phyloP scores from a whole-genome alignment of 2,888 invertebrate genomes.

The Mantis religiosa region DNA sequence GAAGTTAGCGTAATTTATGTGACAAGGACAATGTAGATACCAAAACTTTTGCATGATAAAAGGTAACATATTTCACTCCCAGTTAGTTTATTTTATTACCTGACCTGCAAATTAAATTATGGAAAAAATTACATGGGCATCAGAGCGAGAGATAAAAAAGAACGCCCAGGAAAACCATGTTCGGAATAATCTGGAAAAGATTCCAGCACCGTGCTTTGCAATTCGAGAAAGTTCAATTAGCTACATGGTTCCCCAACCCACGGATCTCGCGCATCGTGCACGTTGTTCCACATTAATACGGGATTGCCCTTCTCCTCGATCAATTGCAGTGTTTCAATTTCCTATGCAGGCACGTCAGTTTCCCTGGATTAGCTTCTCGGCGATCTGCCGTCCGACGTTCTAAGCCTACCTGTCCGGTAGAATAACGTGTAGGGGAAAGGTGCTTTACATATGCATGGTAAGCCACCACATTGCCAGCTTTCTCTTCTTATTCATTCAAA shows the following conservation, averaged over 20 bases:
- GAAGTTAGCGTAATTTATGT: neutral
- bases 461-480: neutral
- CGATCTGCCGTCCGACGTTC: neutral
- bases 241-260: neutral
- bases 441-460: neutral
- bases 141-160: neutral
- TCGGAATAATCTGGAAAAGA: neutral
- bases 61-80: neutral
- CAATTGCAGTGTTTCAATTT: conserved; percentile 17
- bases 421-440: neutral
- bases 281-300: neutral
- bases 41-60: neutral
- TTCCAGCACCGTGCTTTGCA: neutral
- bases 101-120: neutral
- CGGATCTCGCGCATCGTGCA: neutral
- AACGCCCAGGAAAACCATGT: neutral
- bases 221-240: neutral
- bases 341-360: neutral
- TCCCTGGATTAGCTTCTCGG: neutral
- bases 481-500: neutral
- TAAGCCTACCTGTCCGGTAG: neutral
- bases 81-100: neutral
- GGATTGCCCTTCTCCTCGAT: neutral
- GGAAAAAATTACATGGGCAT: neutral
- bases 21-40: neutral